phyloP scores from a whole-genome alignment of 2,113 vertebrate species.

The Phaethornis superciliosus region DNA sequence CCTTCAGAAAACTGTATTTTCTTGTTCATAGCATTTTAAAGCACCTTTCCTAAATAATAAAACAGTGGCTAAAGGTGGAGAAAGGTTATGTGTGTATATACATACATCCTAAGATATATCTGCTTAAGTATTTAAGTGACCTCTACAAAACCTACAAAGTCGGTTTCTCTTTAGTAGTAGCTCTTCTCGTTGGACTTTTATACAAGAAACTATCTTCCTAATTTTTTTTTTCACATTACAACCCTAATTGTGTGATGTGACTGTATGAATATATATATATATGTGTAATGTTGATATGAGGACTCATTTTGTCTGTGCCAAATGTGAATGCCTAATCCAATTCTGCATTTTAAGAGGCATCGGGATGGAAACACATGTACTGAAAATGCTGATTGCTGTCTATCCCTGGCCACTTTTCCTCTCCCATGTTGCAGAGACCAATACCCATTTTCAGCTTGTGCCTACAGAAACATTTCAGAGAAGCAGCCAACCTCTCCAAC shows the following conservation, averaged over 20 bases:
- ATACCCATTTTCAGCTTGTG: background rate
- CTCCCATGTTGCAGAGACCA: background rate
- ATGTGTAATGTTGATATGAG: background rate
- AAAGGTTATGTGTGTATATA: background rate
- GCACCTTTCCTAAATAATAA: background rate
- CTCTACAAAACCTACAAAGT: background rate
- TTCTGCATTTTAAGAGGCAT: background rate
- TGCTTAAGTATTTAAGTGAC: background rate
- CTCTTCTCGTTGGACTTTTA: background rate
- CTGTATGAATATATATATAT: background rate
- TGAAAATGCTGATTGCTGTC: background rate
- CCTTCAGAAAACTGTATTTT: background rate
- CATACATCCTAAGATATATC: background rate
- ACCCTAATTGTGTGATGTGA: background rate
- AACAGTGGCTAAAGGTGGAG: background rate
- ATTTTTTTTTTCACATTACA: background rate
- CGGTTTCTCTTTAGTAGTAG: too few species aligned
- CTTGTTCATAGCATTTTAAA: rapidly evolving
- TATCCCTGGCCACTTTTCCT: background rate
- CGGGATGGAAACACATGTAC: background rate
- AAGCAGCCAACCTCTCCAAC: background rate
- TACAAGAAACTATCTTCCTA: background rate
- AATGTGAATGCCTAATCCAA: background rate
- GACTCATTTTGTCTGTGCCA: background rate
- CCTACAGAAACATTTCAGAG: background rate